Evolutionary conservation across 2,113 vertebrate species (phyloP), one percentile per base, ranked within the genome.

Genomic region (Perccottus glenii): DNA sequence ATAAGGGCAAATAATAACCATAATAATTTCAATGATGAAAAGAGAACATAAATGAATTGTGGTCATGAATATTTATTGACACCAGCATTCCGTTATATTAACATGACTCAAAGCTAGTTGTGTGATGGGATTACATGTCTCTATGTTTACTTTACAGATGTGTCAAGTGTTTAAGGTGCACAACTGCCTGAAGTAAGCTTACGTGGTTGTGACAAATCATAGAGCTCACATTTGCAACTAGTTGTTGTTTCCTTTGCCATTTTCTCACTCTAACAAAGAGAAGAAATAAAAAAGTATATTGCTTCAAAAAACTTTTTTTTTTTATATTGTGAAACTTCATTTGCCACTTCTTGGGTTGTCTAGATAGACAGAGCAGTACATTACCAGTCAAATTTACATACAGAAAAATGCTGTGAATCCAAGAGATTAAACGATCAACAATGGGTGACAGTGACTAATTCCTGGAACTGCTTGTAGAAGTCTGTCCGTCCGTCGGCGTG

Each of bases 261-360:
- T 65, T 75, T 90, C 74, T 82, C 67, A 83, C 80, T 77, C 80
- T 73, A 73, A 80, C 67, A 84, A 82, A 87, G 83, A 88, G 85
- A 84, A 86, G 69, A 89, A 89, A 82, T 84, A 81, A 89, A 89
- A 90, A 91, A 90, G 87, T 90, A 87, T 90, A 91, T 91, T 91
- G 88, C 88, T 91, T 89, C 77, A 89, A 88, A 90, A 90, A 90
- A 84, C 19, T 4, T 55, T 82, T 70, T 61, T 48, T 67, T 70
- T 67, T 83, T 79, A 82, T 84, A 75, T 76, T 80, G 86, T 88
- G 86, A 89, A 84, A 89, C 86, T 83, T 87, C 83, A 88, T 88
- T 90, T 82, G 75, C 78, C 78, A 49, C 81, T 84, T 87, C 70
- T 83, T 44, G 48, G 84, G 83, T 86, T 48, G 83, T 91, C 85